A percentile compares a stretch with the other conserved stretches of the same genome.
phyloP scores from a whole-genome alignment of 2,113 vertebrate species.

The Spermophilus dauricus region DNA sequence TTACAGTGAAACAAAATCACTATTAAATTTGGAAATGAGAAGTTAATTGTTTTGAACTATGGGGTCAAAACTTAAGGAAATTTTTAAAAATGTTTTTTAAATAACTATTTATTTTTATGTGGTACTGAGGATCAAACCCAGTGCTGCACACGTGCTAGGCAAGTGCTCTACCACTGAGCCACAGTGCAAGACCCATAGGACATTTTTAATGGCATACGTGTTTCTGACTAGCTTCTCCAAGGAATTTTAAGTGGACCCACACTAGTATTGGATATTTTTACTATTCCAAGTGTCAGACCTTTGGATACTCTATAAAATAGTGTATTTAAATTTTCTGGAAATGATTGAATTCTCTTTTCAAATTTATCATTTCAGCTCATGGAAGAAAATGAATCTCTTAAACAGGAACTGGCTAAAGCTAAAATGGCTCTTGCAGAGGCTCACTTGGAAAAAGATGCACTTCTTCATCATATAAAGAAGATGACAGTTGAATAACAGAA shows the following conservation, averaged over 20 bases:
- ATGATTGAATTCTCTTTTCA: slow-evolving; percentile 57
- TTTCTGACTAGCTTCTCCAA: slow-evolving; percentile 50
- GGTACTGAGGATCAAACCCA: too few relatives aligned
- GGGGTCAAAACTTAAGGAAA: neutral
- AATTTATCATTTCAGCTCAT: slow-evolving; percentile 88
- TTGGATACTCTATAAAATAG: neutral
- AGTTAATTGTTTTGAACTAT: slow-evolving; percentile 50
- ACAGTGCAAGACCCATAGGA: neutral
- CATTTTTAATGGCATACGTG: neutral
- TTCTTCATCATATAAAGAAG: slow-evolving; percentile 94
- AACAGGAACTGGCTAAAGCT: slow-evolving; percentile 95
- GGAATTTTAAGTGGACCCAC: slow-evolving; percentile 1
- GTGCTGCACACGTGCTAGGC: too few relatives aligned
- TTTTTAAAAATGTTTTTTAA: neutral
- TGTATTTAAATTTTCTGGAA: slow-evolving; percentile 22
- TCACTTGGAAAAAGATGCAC: slow-evolving; percentile 96
- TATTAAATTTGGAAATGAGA: slow-evolving; percentile 8
- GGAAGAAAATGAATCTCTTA: slow-evolving; percentile 98
- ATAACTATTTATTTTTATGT: too few relatives aligned
- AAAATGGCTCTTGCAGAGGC: slow-evolving; percentile 97
- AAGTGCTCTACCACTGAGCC: too few relatives aligned
- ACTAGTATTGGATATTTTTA: neutral
- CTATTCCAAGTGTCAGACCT: neutral
- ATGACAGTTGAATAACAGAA: slow-evolving; percentile 85
- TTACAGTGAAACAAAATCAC: neutral